Evolutionary conservation across 2,888 invertebrate genomes (phyloP), one percentile per base, ranked within the genome.

Genomic region (Sicus ferrugineus): DNA sequence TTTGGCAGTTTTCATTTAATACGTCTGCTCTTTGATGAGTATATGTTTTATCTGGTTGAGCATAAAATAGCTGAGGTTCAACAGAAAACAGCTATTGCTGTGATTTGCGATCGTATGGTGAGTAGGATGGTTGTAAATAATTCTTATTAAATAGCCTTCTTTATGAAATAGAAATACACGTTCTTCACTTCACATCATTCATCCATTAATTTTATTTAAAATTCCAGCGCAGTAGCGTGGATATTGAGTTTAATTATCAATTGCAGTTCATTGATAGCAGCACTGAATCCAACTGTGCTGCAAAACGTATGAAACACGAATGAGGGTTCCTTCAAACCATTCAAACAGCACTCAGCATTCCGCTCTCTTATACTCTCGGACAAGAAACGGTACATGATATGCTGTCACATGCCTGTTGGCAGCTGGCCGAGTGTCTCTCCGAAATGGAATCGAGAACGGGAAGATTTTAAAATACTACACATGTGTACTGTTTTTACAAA

Each of bases 1-100:
- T 99, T 99, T 87, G 99, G 99, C 66, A 97, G 97, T 75, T 99
- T 99, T 88, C 99, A 99, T 87, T 89, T 99, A 77, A 95, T 99
- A 80, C 92, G 98, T 58, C 89, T 99, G 80, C 89, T 99, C 70
- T 99, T 97, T 86, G 98, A 99, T 86, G 99, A 99, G 87, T 99
- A 98, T 86, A 98, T 99, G 93, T 97, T 97, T 87, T 98, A 96
- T 87, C 89, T 98, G 79, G 95, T 99, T 78, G 98, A 99, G 87
- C 96, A 97, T 81, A 93, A 95, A 86, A 97, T 98, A 38, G 97
- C 98, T 52, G 90, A 92, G 81, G 95, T 95, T 65, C 93, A 92
- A 67, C 92, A 92, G 75, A 93, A 94, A 82, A 96, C 97, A 76
- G 96, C 97, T 70, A 97, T 98, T 82, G 96, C 97, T 77, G 97